Evolutionary conservation across 2,113 vertebrate genomes (phyloP), one percentile per base, ranked within the genome.

Genomic region (Sinocyclocheilus anophthalmus): DNA sequence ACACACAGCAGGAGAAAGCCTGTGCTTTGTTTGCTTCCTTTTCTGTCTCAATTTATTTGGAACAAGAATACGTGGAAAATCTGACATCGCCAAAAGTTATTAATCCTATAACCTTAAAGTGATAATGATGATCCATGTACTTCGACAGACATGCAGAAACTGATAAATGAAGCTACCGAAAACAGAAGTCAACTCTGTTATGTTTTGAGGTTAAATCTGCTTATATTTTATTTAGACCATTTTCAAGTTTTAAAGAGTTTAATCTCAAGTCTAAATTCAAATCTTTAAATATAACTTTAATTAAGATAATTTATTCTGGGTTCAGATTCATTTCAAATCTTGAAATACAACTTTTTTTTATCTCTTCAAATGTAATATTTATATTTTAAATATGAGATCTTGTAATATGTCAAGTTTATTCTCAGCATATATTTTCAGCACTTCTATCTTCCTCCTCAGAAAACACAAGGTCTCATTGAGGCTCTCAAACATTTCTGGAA

Each of bases 391-490:
- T 57, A 57, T 55, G 16, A 55, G 53, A 53, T 53, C 1, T 57
- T 18, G 16, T 16, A 16, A 53, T 53, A 18, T 55, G 2, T 16
- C 53, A 13, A 50, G 50, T 53, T 55, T 20, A 55, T 5, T 55
- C 53, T 55, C 53, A 55, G 0, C 16, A 55, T 55, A 55, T 55
- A 18, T 55, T 6, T 55, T 55, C 50, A 5, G 13, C 53, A 55
- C 16, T 18, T 18, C 1, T 6, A 18, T 6, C 18, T 57, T 20
- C 16, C 5, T 57, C 55, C 18, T 57, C 18, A 57, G 55, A 57
- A 57, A 57, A 57, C 5, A 57, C 55, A 24, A 33, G 30, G 57
- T 78, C 67, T 76, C 70, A 59, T 37, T 76, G 61, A 84, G 12
- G 24, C 22, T 6, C 75, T 18, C 1, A 16, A 18, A 57, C 55